These are phyloP conservation scores for Siniperca chuatsi DNA, from an alignment of 2,113 vertebrate genomes.

Conservation along the genomic window DNA sequence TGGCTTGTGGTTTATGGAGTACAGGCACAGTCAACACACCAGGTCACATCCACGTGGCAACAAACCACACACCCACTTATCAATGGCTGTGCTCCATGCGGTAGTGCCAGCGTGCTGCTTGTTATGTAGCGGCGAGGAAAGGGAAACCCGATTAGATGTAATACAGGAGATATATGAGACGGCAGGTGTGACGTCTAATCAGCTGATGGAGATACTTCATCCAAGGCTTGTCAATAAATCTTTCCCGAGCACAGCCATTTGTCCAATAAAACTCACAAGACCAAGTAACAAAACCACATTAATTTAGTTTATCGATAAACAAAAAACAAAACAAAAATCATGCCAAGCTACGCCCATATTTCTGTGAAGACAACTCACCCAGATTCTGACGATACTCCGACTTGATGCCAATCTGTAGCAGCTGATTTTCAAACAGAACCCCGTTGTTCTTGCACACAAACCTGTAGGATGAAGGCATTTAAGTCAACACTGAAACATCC, in stretches of 20 bases:
- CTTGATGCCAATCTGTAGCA: slow-evolving; percentile 94
- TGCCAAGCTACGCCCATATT: no score
- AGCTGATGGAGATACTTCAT: no score
- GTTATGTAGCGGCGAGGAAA: not conserved
- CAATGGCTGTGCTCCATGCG: not conserved
- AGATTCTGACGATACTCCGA: slow-evolving; percentile 95
- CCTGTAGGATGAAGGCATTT: slow-evolving; percentile 69
- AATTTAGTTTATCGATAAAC: not conserved
- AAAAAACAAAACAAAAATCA: not conserved
- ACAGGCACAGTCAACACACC: not conserved
- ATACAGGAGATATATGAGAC: not conserved
- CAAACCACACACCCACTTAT: not conserved
- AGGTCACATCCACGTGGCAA: not conserved
- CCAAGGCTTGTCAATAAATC: no score
- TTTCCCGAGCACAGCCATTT: no score
- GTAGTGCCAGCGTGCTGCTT: not conserved
- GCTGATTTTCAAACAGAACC: slow-evolving; percentile 94
- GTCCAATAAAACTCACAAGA: not conserved
- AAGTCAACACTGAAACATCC: not conserved
- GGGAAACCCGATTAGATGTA: not conserved
- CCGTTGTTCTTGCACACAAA: slow-evolving; percentile 97
- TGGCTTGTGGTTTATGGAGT: not conserved
- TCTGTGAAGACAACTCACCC: slow-evolving; percentile 79
- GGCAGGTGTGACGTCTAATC: not conserved
- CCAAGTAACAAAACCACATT: no score